Base-by-base conservation (phyloP, 2,888 invertebrate genomes). In the Diabrotica balteata region DNA sequence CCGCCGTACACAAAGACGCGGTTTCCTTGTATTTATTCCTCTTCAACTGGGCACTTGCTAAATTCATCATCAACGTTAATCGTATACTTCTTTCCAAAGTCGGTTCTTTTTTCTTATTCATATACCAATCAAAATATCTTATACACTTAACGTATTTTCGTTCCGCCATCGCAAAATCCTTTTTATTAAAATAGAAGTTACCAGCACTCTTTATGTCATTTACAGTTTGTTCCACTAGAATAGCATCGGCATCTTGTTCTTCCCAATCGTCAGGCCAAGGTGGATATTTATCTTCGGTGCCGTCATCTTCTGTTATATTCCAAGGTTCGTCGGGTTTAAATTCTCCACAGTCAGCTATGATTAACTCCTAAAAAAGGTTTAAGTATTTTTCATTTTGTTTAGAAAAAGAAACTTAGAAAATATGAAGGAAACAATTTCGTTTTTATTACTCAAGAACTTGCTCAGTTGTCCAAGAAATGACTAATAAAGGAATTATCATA, bases 101-200 rank as follows among this genome's bases (percentile, higher is more conserved):
- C n/a, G 51, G 44, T 10, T 78, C 78, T 53, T 67, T 73, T 63
- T 79, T 80, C 43, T 78, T 77, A 75, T 78, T 73, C 43, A 77
- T 63, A 59, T 78, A 80, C 86, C 86, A 87, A 7, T 88, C 84
- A 64, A 91, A 86, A 81, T 92, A 95, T 61, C 94, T 88, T 71
- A 92, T 84, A 32, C 93, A 90, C 84, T 96, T 96, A 69, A 87
- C 87, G 82, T 96, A 96, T 81, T 95, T 95, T 69, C 90, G 86
- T 46, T 88, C 87, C 0, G 95, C 93, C 47, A 88, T 87, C 9
- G 85, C 79, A 82, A 87, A 92, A 65, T 90, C 86, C 11, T 88
- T 86, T 61, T 85, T 84, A 7, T 86, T 85, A 81, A 89, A 95
- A 77, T 86, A 89, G 64, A 84, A 76, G 84, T 95, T 95, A 10